Base-by-base conservation (phyloP, 2,113 vertebrate genomes). In the Synodontis membranacea region DNA sequence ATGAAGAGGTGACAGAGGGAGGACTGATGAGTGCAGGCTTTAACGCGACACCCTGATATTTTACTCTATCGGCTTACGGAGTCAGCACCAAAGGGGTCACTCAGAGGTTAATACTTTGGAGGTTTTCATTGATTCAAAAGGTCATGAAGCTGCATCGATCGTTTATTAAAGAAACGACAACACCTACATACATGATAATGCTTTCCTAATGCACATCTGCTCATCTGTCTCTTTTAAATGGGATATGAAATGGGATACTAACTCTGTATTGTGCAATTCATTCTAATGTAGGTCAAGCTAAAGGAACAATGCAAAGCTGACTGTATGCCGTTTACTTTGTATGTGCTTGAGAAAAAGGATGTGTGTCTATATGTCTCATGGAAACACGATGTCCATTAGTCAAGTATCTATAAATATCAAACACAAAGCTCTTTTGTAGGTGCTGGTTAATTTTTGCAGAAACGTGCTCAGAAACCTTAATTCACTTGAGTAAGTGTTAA, bases 31-130 rank as follows among this genome's bases (percentile, higher is more conserved):
- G 72, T 83, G 21, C 52, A 39, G 28, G 8, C 46, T 39, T 56
- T 87, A 88, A 90, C 83, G 58, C 68, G 82, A 66, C 23, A 58
- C 46, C 62, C 52, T 50, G 75, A 78, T 54, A 62, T 86, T 37
- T 52, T 6, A 66, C 42, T 52, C 28, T 58, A 80, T 81, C 81
- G 72, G 48, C 78, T 15, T 80, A 21, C 42, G 64, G 62, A 72
- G 34, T 82, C 50, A 75, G 64, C 37, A n/a, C 42, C 80, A 80
- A 34, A 48, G 34, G 42, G 80, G 34, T 52, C 62, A 48, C 50
- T 80, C 74, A 62, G 58, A 86, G 34, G 50, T 48, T 78, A 46
- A 87, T 52, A 82, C 34, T 66, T 39, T 23, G 37, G 31, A 58
- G 58, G 52, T 74, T 86, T 81, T 39, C 14, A 52, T 80, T 10